Evolutionary conservation across 2,888 invertebrate genomes (phyloP).

Genomic region (Phyllotreta cruciferae): DNA sequence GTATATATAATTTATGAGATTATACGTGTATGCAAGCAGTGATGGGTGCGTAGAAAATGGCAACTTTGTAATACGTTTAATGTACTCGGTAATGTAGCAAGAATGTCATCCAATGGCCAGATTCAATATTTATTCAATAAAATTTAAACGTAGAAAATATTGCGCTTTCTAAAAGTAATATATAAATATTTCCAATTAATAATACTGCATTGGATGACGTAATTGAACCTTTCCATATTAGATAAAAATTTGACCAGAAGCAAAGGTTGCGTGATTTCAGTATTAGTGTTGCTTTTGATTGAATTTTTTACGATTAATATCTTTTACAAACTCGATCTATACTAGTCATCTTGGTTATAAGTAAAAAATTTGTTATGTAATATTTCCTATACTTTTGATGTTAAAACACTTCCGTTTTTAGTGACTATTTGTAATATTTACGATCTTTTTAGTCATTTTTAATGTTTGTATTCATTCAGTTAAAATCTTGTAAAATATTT

Average conservation of each 20-base stretch:
- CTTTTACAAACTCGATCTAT: slow-evolving; percentile 54
- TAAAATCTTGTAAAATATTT: slow-evolving; percentile 44
- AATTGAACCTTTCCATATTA: slow-evolving; percentile 17
- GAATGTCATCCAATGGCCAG: slow-evolving; percentile 24
- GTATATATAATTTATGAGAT: slow-evolving; percentile 27
- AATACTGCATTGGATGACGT: slow-evolving; percentile 18
- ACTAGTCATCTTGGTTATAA: slow-evolving; percentile 60
- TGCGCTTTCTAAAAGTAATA: background rate
- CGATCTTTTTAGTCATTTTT: slow-evolving; percentile 43
- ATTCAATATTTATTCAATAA: slow-evolving; percentile 5
- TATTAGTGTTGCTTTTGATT: slow-evolving; percentile 47
- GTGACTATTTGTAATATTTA: slow-evolving; percentile 40
- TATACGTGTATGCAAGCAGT: slow-evolving; percentile 39
- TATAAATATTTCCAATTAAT: background rate
- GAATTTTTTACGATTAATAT: slow-evolving; percentile 41
- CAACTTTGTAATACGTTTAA: slow-evolving; percentile 47
- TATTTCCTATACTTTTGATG: slow-evolving; percentile 48
- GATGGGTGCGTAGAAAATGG: slow-evolving; percentile 46
- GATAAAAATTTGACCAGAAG: slow-evolving; percentile 50
- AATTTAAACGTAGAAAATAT: background rate
- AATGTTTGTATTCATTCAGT: slow-evolving; percentile 42
- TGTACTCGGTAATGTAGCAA: slow-evolving; percentile 49
- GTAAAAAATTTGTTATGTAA: slow-evolving; percentile 57
- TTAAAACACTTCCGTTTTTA: slow-evolving; percentile 42
- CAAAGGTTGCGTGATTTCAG: slow-evolving; percentile 44